Base-by-base conservation (phyloP, 2,888 invertebrate genomes). In the Frankliniella fusca region DNA sequence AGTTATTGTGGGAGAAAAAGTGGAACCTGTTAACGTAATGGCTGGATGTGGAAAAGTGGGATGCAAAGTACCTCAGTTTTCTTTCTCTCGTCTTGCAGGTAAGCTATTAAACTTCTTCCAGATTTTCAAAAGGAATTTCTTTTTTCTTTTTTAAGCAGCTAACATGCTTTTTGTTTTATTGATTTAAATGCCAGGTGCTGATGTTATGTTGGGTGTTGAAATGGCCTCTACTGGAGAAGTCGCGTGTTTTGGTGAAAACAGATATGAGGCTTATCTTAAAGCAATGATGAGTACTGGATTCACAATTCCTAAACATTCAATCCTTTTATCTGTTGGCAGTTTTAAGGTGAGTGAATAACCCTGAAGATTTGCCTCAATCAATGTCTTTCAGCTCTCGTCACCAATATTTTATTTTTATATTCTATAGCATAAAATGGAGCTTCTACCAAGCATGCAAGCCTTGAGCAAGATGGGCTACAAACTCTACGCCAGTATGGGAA, bases 161-260 rank as follows among this genome's bases (percentile, higher is more conserved):
- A 18, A n/a, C 20, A 81, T 27, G n/a, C 15, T 48, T 82, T 61
- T 23, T 80, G n/a, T n/a, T n/a, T n/a, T n/a, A n/a, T n/a, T 11
- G 0, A 23, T 49, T 54, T 49, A 23, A 38, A 48, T 80, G n/a
- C n/a, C 82, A 90, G 90, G 98, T 11, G 99, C 99, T 54, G 99
- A 99, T 90, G 98, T 99, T 3, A 96, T 96, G 89, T 90, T 99
- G 85, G 99, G 99, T 0, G 99, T 99, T 0, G 99, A 99, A 90
- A 99, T 99, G 99, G 97, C 98, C 2, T 99, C 98, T 1, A 99
- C 99, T 0, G 99, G 99, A 54, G 99, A 99, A 90, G 99, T 99
- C 0, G 99, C 98, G n/a, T 98, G 99, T 89, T 99, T 99, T 88
- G 99, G 99, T 9, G 97, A 97, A 87, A 96, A 98, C 88, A 92